Conservation (phyloP, 1,140 invertebrate species). For the Aphelinus atriplicis region DNA sequence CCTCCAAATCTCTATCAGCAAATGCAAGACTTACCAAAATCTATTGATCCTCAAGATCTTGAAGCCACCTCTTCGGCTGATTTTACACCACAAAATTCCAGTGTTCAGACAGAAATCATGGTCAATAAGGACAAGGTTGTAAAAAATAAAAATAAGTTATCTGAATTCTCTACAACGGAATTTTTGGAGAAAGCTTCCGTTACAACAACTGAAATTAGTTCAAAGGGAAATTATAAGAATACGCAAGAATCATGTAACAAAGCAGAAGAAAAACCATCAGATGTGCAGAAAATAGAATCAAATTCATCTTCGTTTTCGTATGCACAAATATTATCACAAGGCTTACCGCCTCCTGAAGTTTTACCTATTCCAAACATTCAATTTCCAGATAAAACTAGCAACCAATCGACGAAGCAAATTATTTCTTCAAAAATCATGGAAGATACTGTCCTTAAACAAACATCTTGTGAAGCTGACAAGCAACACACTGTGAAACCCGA, state of each 20-base stretch:
- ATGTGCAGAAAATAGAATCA: slow-evolving; percentile 36
- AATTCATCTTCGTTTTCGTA: slow-evolving; percentile 70
- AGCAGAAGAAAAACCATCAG: background rate
- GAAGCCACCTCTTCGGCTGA: background rate
- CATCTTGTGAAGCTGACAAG: background rate
- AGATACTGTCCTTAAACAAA: background rate
- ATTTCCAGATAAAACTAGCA: no score
- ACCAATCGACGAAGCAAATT: no score
- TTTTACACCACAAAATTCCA: slow-evolving; percentile 3
- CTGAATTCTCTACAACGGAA: background rate
- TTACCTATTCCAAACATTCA: background rate
- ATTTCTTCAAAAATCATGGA: no score
- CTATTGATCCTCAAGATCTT: background rate
- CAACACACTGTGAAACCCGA: slow-evolving; percentile 26
- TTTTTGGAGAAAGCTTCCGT: no score
- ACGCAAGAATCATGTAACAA: background rate
- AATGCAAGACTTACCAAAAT: slow-evolving; percentile 29
- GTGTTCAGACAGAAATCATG: background rate
- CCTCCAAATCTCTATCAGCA: slow-evolving; percentile 51
- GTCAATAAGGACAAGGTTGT: no score
- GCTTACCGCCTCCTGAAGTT: slow-evolving; percentile 61
- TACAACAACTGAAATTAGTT: background rate
- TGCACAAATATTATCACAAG: slow-evolving; percentile 78
- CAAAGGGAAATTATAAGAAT: background rate
- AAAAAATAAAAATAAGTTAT: no score